Percentiles rank a stretch among this genome's conserved stretches.
These are phyloP conservation scores for Pangasius djambal DNA, from an alignment of 2,797 vertebrate genomes.

Conservation along the genomic window DNA sequence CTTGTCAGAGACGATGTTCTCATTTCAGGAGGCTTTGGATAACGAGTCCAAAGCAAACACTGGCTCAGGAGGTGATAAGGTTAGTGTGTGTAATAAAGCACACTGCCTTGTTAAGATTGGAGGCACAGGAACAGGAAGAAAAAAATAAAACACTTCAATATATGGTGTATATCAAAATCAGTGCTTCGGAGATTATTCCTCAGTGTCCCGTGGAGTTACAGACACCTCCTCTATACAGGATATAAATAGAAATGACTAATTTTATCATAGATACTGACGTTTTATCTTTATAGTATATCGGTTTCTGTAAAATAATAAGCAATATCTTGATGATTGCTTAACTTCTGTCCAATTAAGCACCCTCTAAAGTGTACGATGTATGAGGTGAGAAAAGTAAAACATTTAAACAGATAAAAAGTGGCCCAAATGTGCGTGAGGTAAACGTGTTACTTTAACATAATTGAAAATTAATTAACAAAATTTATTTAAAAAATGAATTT, in stretches of 20 bases:
- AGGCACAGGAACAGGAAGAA: neutral
- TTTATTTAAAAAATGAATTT: too few species aligned
- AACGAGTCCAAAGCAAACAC: constrained; percentile 12
- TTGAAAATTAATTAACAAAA: too few species aligned
- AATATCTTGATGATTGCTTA: neutral
- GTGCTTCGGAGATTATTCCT: neutral
- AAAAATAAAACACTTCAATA: neutral
- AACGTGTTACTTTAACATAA: neutral
- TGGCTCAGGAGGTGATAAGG: neutral
- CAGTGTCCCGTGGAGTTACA: neutral
- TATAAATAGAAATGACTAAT: neutral
- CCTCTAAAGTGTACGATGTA: neutral
- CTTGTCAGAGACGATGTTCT: neutral
- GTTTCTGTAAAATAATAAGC: neutral
- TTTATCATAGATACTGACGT: neutral
- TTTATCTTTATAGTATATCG: neutral
- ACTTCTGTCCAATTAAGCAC: neutral
- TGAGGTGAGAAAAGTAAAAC: neutral
- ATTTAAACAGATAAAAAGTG: neutral
- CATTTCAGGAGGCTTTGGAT: neutral
- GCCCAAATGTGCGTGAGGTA: neutral
- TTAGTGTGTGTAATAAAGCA: neutral
- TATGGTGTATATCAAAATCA: neutral
- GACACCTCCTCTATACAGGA: neutral
- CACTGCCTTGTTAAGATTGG: neutral